Percentiles rank a stretch among this genome's conserved stretches.
Conservation (phyloP, 2,797 vertebrate species). For the Mormyrus hasselquistii region DNA sequence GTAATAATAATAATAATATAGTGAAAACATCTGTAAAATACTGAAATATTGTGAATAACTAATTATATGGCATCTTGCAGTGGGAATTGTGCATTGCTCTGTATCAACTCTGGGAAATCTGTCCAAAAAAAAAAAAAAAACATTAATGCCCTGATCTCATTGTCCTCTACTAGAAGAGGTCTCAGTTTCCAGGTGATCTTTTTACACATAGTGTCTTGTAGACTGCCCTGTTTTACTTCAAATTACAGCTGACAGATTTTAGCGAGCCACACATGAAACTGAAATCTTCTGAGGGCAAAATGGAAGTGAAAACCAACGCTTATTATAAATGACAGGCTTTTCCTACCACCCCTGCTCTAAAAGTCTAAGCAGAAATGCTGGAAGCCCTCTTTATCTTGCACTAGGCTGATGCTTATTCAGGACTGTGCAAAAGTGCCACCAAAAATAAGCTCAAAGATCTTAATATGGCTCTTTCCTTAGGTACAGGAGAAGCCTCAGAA, state of each 20-base stretch:
- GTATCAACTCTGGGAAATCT: not conserved
- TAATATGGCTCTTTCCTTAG: not conserved
- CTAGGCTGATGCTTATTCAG: not conserved
- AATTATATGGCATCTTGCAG: not conserved
- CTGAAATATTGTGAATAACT: not conserved
- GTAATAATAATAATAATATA: not conserved
- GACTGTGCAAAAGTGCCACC: not conserved
- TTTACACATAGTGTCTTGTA: not conserved
- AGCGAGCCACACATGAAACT: not conserved
- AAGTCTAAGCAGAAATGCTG: not conserved
- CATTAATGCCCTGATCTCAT: not conserved
- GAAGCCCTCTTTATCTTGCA: not conserved
- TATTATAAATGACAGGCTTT: slow-evolving; percentile 14
- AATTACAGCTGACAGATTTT: not conserved
- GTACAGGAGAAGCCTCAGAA: not conserved
- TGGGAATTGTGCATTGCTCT: not conserved
- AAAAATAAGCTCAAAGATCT: not conserved
- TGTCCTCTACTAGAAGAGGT: not conserved
- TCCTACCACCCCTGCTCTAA: not conserved
- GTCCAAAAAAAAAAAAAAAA: not conserved
- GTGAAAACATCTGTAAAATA: not conserved
- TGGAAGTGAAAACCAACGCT: not conserved
- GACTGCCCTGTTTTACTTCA: not conserved
- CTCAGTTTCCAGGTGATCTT: not conserved
- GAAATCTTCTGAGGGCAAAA: not conserved